phyloP scores from a whole-genome alignment of 2,113 vertebrate genomes.

The Pycnonotus jocosus region DNA sequence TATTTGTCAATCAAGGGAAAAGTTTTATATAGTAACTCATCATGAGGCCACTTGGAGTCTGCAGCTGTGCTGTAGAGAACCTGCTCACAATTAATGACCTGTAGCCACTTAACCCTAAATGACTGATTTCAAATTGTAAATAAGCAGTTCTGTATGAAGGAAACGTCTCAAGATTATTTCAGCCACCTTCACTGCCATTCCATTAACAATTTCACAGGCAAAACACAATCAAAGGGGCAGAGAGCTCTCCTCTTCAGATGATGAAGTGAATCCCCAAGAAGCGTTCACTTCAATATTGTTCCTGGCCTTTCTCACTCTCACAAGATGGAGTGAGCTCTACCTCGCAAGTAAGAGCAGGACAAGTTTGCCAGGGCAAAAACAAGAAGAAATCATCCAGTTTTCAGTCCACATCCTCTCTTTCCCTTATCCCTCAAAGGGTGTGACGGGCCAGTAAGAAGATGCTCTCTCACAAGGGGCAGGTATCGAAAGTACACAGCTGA shows the following conservation, averaged over 20 bases:
- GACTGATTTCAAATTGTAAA: constrained; percentile 15
- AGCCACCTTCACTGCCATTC: neutral
- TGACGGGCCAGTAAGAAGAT: neutral
- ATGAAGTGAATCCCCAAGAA: neutral
- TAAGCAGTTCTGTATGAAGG: neutral
- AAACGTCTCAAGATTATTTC: neutral
- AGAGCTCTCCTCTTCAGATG: neutral
- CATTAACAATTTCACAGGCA: neutral
- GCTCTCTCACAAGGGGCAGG: neutral
- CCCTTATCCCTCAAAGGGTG: neutral
- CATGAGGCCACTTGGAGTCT: neutral
- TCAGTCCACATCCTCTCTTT: neutral
- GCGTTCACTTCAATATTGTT: neutral
- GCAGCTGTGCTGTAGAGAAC: neutral
- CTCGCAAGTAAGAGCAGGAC: neutral
- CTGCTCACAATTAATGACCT: constrained; percentile 11
- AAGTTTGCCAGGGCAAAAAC: neutral
- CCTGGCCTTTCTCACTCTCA: neutral
- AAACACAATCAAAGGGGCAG: neutral
- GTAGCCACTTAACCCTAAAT: neutral
- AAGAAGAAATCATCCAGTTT: neutral
- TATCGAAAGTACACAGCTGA: neutral
- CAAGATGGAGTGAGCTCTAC: neutral
- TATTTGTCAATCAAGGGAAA: neutral
- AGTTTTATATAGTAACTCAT: neutral